Conservation (phyloP, 2,113 vertebrate species). For the Nipponia nippon region DNA sequence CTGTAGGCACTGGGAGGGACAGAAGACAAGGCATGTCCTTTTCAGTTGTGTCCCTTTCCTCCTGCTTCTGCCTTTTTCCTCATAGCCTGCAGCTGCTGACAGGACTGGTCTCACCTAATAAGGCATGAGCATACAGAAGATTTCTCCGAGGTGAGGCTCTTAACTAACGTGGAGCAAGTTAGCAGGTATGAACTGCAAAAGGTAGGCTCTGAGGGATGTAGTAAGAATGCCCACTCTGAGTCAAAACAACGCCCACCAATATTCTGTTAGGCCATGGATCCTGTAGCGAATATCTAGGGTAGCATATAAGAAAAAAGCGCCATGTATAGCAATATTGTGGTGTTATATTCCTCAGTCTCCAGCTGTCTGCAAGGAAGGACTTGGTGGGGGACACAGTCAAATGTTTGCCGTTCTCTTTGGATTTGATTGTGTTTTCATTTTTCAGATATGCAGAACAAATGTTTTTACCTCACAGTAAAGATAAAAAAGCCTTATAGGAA, state of each 20-base stretch:
- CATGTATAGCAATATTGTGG: neutral
- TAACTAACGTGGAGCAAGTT: neutral
- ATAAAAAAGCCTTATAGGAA: neutral
- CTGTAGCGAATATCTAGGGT: neutral
- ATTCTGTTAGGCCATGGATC: neutral
- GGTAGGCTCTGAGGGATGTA: neutral
- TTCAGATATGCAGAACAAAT: neutral
- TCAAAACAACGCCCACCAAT: neutral
- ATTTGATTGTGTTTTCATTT: neutral
- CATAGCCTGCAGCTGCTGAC: neutral
- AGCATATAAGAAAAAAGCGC: neutral
- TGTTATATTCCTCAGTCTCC: neutral
- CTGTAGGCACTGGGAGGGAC: neutral
- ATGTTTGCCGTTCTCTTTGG: neutral
- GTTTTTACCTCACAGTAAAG: neutral
- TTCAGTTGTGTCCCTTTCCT: neutral
- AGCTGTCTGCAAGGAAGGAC: neutral
- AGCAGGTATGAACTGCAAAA: neutral
- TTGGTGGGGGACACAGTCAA: neutral
- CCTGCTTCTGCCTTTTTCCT: neutral
- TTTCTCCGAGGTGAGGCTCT: neutral
- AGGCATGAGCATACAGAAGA: neutral
- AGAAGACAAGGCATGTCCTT: neutral
- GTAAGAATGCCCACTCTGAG: neutral
- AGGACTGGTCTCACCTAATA: neutral